Evolutionary conservation across 2,113 vertebrate genomes (phyloP).

Genomic region (Elephantulus edwardii): DNA sequence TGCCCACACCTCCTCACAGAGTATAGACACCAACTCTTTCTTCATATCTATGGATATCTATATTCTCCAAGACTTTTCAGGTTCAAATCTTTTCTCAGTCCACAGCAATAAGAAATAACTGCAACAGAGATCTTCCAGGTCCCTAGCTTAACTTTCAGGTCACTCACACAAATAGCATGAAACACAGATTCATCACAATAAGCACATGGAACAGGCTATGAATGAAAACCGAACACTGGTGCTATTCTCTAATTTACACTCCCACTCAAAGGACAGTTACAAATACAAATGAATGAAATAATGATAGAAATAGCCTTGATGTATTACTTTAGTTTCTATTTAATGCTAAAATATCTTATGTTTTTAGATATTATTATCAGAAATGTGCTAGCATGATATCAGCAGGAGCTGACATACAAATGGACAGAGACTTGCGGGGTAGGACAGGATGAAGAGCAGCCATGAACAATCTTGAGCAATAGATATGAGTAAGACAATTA

Average conservation of each 20-base stretch:
- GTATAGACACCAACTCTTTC: background rate
- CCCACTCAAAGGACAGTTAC: background rate
- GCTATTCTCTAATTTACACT: background rate
- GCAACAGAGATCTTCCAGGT: background rate
- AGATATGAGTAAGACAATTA: background rate
- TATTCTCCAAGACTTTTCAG: background rate
- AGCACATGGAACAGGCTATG: background rate
- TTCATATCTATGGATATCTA: background rate
- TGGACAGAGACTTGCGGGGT: background rate
- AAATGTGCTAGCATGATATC: background rate
- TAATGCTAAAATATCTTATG: background rate
- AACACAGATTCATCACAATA: background rate
- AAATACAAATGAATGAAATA: background rate
- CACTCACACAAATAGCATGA: background rate
- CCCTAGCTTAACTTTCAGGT: background rate
- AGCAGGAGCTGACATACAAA: background rate
- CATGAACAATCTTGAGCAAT: background rate
- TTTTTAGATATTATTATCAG: background rate
- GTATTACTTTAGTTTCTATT: background rate
- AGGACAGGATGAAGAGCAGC: rapidly evolving
- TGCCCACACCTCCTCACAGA: slow-evolving; percentile 15
- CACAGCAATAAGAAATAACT: background rate
- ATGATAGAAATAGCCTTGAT: background rate
- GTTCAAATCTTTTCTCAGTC: background rate
- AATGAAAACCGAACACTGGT: background rate